Conservation (phyloP, 2,797 vertebrate genomes). For the Alosa sapidissima region DNA sequence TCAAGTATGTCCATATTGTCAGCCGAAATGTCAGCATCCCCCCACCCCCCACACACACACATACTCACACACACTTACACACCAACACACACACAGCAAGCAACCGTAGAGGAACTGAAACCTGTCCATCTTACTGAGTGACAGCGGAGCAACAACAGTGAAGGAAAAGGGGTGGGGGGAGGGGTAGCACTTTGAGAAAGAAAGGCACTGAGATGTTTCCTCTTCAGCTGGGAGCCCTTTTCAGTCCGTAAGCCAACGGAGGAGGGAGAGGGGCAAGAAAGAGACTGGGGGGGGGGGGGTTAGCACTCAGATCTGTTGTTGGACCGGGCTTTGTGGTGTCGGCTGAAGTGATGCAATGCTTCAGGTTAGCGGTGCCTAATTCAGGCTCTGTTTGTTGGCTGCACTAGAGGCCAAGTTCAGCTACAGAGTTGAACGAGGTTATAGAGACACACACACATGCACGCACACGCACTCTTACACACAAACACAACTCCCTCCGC, state of each 20-base stretch:
- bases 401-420: neutral
- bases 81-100: conserved; percentile 13
- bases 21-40: too few species aligned
- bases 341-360: neutral
- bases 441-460: conserved; percentile 26
- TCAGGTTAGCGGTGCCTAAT: neutral
- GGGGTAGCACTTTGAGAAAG: neutral
- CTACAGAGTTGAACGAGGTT: conserved; percentile 27
- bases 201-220: neutral
- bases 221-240: conserved; percentile 2
- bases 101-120: conserved; percentile 48
- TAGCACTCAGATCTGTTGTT: neutral
- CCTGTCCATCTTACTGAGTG: conserved; percentile 40
- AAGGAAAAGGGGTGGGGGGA: neutral
- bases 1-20: neutral
- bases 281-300: neutral
- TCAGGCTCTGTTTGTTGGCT: neutral
- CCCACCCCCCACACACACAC: neutral
- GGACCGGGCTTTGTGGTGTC: neutral
- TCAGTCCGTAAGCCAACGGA: neutral
- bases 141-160: conserved; percentile 5
- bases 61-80: neutral
- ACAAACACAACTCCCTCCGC: conserved; percentile 28
- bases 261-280: too few species aligned
- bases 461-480: conserved; percentile 12